Evolutionary conservation across 2,113 vertebrate genomes (phyloP).

Genomic region (Mormyrus iriodes): DNA sequence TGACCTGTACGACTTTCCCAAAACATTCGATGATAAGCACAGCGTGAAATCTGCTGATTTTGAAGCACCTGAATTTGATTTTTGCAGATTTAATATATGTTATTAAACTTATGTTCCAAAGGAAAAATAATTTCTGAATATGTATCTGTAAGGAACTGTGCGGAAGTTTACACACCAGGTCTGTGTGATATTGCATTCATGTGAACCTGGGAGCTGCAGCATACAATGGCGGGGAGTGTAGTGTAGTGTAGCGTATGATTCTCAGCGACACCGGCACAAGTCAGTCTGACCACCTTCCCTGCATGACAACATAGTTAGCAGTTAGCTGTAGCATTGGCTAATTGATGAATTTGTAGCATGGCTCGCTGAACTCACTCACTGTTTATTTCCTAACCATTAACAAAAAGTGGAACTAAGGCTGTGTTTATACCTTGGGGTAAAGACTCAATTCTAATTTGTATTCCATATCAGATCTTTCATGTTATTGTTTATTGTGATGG

Average conservation of each 20-base stretch:
- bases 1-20: background rate
- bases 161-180: background rate
- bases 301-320: background rate
- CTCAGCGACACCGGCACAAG: background rate
- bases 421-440: background rate
- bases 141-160: background rate
- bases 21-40: background rate
- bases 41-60: background rate
- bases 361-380: background rate
- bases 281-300: background rate
- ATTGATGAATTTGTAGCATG: background rate
- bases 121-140: background rate
- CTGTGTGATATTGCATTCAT: background rate
- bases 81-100: background rate
- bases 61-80: background rate
- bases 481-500: background rate
- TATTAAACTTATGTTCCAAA: background rate
- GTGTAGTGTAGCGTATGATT: background rate
- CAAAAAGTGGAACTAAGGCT: background rate
- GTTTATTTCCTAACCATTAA: background rate
- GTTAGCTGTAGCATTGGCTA: background rate
- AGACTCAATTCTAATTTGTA: background rate
- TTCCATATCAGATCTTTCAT: background rate
- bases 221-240: background rate
- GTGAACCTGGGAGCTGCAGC: background rate